Evolutionary conservation across 2,113 vertebrate species (phyloP).

Genomic region (Sorex araneus): DNA sequence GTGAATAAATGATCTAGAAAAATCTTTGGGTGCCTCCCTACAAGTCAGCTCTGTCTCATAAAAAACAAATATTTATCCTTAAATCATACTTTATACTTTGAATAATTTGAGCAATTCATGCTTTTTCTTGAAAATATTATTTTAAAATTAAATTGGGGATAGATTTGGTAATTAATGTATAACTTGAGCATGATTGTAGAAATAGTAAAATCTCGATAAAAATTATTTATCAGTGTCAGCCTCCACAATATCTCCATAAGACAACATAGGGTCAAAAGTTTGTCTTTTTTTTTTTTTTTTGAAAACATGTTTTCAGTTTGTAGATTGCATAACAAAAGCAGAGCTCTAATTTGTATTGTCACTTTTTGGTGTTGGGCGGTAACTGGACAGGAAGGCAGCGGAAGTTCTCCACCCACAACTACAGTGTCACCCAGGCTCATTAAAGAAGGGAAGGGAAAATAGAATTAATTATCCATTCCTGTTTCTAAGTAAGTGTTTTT

Average conservation of each 20-base stretch:
- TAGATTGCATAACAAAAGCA: no score
- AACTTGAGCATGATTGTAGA: background rate
- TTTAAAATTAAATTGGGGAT: background rate
- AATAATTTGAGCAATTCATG: no score
- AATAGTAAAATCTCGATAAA: background rate
- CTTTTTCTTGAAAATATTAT: no score
- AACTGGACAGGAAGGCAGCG: background rate
- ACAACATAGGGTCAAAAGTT: background rate
- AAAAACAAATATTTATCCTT: no score
- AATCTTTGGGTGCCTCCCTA: no score
- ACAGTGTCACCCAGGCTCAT: background rate
- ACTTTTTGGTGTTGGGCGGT: no score
- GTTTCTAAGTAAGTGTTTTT: background rate
- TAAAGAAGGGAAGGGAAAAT: background rate
- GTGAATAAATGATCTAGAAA: no score
- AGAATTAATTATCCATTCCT: background rate
- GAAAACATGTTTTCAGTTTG: background rate
- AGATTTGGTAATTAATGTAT: background rate
- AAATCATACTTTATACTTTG: no score
- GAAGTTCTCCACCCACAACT: rapidly evolving
- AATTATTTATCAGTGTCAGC: background rate
- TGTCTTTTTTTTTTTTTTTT: background rate
- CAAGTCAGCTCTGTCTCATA: no score
- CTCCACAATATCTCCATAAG: background rate
- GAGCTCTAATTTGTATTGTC: no score